phyloP scores from a whole-genome alignment of 2,797 vertebrate species.

The Dendrocincla fuliginosa region DNA sequence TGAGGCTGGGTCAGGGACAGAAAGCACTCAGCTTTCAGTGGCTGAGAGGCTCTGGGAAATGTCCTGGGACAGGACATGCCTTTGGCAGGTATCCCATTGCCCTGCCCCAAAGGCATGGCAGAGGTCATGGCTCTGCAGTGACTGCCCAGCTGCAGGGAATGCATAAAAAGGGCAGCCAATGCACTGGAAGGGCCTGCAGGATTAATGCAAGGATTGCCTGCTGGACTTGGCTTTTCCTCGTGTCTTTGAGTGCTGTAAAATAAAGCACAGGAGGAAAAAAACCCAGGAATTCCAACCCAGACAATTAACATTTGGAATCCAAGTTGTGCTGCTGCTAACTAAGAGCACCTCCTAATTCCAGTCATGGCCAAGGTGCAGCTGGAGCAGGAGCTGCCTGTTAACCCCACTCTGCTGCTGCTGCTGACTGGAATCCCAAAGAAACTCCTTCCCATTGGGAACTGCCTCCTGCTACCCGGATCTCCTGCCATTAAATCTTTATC shows the following conservation, averaged over 20 bases:
- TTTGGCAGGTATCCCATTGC: not conserved
- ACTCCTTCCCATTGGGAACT: not conserved
- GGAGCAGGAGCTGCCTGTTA: not conserved
- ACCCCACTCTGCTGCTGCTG: not conserved
- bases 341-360: slow-evolving; percentile 20
- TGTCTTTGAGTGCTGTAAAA: not conserved
- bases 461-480: not conserved
- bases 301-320: slow-evolving; percentile 52
- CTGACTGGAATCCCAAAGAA: not conserved
- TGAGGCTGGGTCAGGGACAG: not conserved
- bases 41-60: not conserved
- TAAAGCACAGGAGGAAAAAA: not conserved
- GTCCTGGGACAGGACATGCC: not conserved
- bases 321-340: slow-evolving; percentile 1
- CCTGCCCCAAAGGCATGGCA: not conserved
- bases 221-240: not conserved
- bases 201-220: not conserved
- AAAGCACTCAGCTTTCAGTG: not conserved
- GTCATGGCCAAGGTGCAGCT: not conserved
- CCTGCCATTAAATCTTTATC: not conserved
- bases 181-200: not conserved
- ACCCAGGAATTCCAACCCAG: not conserved
- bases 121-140: not conserved
- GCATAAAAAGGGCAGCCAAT: not conserved
- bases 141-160: not conserved